Base-by-base conservation (phyloP, 2,113 vertebrate genomes). In the Nothobranchius kuhntae region DNA sequence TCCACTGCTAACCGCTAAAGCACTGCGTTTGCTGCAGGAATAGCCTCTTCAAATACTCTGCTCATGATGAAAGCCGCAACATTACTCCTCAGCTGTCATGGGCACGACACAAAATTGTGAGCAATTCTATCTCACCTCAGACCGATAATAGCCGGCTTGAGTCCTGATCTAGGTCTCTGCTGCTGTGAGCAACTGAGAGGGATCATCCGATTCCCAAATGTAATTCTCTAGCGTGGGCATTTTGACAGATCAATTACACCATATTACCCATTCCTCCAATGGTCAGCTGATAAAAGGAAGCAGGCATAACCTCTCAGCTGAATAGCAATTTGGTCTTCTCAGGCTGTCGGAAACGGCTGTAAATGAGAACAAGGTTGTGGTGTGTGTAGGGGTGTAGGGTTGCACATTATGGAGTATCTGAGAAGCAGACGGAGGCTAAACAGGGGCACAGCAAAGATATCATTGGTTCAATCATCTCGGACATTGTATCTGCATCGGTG, bases 331-430 rank as follows among this genome's bases (percentile, higher is more conserved):
- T 74, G 45, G 71, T 81, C 67, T 60, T 73, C 53, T 24, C 48
- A 44, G 59, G 48, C 52, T 73, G 71, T 78, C 13, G 68, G 82
- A 84, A 86, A 77, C 72, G 67, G 56, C 17, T 1, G 60, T 64
- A 71, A 81, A 81, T 72, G 82, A 60, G 52, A 83, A 74, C 72
- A 62, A 64, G 72, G 59, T 53, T 52, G 71, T 77, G 76, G 65
- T 68, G 70, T 71, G 73, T 55, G 61, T 64, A 51, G 54, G 65
- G 63, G 85, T 61, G 35, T 86, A 67, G 79, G 71, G 85, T 91
- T 91, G 75, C 88, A 89, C 65, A 83, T 83, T 78, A 87, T 80
- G 35, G 38, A 77, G 82, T 68, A 76, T 82, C 62, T 81, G 83
- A 86, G 77, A 58, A 55, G 46, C 73, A 73, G 71, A 77, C 76